phyloP scores from a whole-genome alignment of 2,888 invertebrate genomes.

The Drosophila paranaensis region DNA sequence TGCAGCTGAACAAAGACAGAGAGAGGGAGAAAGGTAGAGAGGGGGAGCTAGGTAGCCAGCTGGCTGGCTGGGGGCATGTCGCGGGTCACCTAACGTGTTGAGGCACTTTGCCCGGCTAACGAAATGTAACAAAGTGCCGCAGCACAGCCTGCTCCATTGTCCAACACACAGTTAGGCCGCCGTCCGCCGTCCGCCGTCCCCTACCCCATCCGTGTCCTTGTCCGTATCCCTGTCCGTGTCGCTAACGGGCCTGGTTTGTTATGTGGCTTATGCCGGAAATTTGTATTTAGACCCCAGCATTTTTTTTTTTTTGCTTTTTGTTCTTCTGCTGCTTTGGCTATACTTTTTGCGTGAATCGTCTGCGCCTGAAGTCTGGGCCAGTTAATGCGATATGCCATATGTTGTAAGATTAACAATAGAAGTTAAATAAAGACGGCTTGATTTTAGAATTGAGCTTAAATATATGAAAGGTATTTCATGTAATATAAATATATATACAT shows the following conservation, averaged over 20 bases:
- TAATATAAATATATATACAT: background rate
- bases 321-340: background rate
- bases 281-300: slow-evolving; percentile 72
- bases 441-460: background rate
- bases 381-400: slow-evolving; percentile 3
- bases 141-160: slow-evolving; percentile 47
- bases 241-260: slow-evolving; percentile 73
- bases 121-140: slow-evolving; percentile 76
- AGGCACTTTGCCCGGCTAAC: slow-evolving; percentile 77
- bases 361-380: slow-evolving; percentile 36
- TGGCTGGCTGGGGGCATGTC: background rate
- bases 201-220: slow-evolving; percentile 23
- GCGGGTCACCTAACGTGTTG: slow-evolving; percentile 63
- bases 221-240: slow-evolving; percentile 41
- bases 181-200: background rate
- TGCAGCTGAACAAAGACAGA: slow-evolving; percentile 11
- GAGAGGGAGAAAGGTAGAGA: background rate
- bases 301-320: slow-evolving; percentile 1
- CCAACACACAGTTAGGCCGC: slow-evolving; percentile 23
- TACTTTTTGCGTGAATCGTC: slow-evolving; percentile 11
- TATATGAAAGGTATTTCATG: background rate
- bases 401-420: slow-evolving; percentile 10
- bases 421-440: slow-evolving; percentile 1
- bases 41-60: background rate
- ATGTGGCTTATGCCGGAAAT: slow-evolving; percentile 79